Evolutionary conservation across 2,113 vertebrate genomes (phyloP).

Genomic region (Chaetorhynchus papuensis): DNA sequence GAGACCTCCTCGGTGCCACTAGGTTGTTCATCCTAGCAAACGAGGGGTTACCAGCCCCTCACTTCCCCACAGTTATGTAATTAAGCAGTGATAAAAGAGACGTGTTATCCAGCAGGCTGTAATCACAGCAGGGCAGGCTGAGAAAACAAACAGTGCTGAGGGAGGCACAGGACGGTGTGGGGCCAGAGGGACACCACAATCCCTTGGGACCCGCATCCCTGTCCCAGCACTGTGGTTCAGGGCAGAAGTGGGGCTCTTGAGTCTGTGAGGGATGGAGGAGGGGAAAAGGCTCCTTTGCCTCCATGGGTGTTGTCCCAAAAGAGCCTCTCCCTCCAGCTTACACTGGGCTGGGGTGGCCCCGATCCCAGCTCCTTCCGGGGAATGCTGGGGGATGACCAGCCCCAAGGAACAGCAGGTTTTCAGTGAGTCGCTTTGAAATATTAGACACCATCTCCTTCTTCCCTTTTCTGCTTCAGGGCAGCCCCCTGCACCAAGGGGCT

Average conservation of each 20-base stretch:
- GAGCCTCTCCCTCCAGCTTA: not conserved
- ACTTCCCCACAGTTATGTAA: constrained; percentile 14
- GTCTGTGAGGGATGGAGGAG: rapidly evolving
- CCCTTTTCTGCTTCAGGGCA: rapidly evolving
- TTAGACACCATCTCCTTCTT: not conserved
- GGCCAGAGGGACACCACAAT: rapidly evolving
- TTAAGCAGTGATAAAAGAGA: constrained; percentile 28
- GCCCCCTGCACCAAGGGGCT: not conserved
- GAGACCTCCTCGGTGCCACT: not conserved
- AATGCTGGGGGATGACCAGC: not conserved
- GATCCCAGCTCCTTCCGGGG: rapidly evolving
- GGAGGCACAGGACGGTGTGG: rapidly evolving
- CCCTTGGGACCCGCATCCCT: rapidly evolving
- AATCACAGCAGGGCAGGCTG: constrained; percentile 4
- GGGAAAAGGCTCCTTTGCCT: not conserved
- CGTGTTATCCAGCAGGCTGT: not conserved
- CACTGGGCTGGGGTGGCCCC: rapidly evolving
- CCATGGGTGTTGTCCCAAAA: not conserved
- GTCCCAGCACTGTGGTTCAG: not conserved
- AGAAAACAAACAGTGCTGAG: not conserved
- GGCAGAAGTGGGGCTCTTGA: not conserved
- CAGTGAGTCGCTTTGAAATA: not conserved
- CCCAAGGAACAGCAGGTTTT: not conserved
- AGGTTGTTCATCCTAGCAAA: not conserved
- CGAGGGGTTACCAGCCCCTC: not conserved